Percentiles rank a stretch among this genome's conserved stretches.
Evolutionary conservation across 2,113 vertebrate genomes (phyloP).

Genomic region (Pholis gunnellus): DNA sequence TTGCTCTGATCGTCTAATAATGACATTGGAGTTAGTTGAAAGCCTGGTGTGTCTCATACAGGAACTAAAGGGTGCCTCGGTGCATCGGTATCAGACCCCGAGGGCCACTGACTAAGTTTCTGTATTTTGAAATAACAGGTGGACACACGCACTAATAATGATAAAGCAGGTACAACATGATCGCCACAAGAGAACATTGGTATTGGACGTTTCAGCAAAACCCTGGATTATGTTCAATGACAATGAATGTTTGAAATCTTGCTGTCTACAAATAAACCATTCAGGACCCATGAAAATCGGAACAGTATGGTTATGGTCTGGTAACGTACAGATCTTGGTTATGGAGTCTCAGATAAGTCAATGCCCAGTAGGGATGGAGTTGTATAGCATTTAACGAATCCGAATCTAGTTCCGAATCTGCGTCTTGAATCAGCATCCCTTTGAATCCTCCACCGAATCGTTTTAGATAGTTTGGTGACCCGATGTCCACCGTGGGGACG

Average conservation of each 20-base stretch:
- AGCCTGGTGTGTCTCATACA: not conserved
- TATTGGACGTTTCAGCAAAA: no score
- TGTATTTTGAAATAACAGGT: not conserved
- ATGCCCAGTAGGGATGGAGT: not conserved
- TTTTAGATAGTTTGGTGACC: not conserved
- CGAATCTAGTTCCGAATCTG: not conserved
- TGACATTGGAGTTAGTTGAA: no score
- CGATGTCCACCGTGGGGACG: no score
- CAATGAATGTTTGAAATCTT: not conserved
- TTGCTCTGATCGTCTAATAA: not conserved
- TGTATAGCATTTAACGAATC: not conserved
- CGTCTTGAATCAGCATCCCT: no score
- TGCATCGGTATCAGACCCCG: not conserved
- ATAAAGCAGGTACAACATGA: no score
- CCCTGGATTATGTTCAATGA: not conserved
- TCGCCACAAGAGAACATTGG: no score
- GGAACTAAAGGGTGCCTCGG: not conserved
- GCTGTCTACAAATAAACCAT: no score
- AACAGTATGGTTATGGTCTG: no score
- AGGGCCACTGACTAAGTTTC: not conserved
- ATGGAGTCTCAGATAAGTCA: not conserved
- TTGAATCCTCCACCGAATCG: not conserved
- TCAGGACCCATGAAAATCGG: no score
- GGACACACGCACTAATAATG: no score
- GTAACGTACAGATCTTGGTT: no score